Evolutionary conservation across 2,113 vertebrate genomes (phyloP), one percentile per base, ranked within the genome.

Genomic region (Falcunculus frontatus): DNA sequence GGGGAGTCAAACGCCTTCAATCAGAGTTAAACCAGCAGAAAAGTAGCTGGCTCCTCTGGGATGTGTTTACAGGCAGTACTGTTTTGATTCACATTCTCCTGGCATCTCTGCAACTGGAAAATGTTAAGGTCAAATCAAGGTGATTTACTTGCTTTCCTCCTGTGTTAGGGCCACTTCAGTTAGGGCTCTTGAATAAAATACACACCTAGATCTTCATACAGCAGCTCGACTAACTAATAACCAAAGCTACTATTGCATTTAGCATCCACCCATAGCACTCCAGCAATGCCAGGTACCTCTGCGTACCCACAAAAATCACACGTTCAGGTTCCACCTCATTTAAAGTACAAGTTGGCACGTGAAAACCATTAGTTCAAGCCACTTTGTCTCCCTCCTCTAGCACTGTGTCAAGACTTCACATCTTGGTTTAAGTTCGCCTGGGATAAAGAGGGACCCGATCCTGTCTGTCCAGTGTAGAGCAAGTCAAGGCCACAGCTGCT

Each of bases 11-110:
- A 56, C 44, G 37, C 42, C 33, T 64, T 52, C 44, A 68, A 32
- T 44, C 55, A 80, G n/a, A 74, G 70, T 72, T 62, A 68, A 75
- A 76, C 6, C 18, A 74, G 63, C 67, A 91, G 82, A 84, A 70
- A 64, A 64, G 49, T 1, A 83, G 70, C 25, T 41, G 26, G n/a
- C 41, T 90, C 55, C 90, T 88, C 67, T 67, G 79, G 75, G 90
- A 92, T 9, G 4, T 52, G 55, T 74, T 90, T 90, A 65, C 46
- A 56, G 68, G 57, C 65, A 87, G 87, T 11, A 33, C 13, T 76
- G 70, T 23, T 83, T 50, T 90, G 88, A 88, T 85, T 93, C 92
- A 90, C 27, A 90, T 86, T 75, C 95, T 93, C 59, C 72, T 83
- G 83, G 59, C 83, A 86, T 53, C 72, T 65, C 47, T 69, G 89